Evolutionary conservation across 2,888 invertebrate species (phyloP), one percentile per base, ranked within the genome.

Genomic region (Leptinotarsa peninsularis): DNA sequence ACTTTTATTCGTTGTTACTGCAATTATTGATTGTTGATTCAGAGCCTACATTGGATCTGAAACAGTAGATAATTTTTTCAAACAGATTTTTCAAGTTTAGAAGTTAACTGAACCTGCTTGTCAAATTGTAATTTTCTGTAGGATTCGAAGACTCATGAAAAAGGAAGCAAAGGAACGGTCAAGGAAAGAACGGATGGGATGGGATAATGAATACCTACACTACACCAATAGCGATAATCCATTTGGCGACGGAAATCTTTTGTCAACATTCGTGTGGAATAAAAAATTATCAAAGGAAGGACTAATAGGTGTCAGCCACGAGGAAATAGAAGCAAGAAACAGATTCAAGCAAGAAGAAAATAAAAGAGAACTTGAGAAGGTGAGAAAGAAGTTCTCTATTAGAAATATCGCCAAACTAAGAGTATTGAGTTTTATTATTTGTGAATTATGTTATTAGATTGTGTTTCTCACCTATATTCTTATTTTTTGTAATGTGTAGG

Each of bases 221-320:
- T 99, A 99, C 86, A 98, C 99, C 0, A 98, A 99, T 88, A 95
- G 96, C 71, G 98, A 99, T 88, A 99, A 99, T 89, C 99, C 99
- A 0, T 99, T 99, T 88, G 99, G 99, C 0, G 99, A 99, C 90
- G 96, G 96, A 0, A 97, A 97, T 83, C 91, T 99, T 56, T 92
- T 98, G 5, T 94, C 98, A 50, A 96, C 97, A 0, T 99, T 99
- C 89, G 96, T 98, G 0, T 99, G 99, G 99, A 91, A 91, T 27
- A 99, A 99, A 88, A 99, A 99, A 87, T 90, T 98, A 67, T 95
- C 98, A 75, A 96, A 97, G 84, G 97, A 98, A 85, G 99, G 99
- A 0, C 90, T 97, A 1, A 92, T 93, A 68, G 93, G 93, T 75
- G 93, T 95, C 0, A 93, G 93, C 21, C 90, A 92, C 18, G 95